A percentile compares a stretch with the other conserved stretches of the same genome.
Conservation (phyloP, 2,113 vertebrate genomes). For the Petaurus breviceps region DNA sequence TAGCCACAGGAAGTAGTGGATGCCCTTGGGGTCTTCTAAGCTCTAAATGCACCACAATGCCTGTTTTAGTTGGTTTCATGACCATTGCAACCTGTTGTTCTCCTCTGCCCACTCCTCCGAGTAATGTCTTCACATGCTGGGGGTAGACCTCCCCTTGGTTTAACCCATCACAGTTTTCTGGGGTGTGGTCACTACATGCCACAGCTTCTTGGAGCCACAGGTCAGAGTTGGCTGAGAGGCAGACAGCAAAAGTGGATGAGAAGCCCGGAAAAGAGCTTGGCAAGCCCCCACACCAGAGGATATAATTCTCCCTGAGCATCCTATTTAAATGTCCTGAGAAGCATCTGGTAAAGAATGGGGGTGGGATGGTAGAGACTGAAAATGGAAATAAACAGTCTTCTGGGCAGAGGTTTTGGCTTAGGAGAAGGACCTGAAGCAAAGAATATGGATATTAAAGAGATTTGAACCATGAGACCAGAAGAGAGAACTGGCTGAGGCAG, state of each 20-base stretch:
- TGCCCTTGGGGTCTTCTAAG: no score
- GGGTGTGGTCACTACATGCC: background rate
- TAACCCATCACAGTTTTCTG: background rate
- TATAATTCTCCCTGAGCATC: background rate
- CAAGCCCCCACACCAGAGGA: background rate
- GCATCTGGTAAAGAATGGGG: background rate
- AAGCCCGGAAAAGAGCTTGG: background rate
- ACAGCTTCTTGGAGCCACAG: background rate
- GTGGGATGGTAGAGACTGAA: background rate
- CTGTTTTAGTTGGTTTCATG: background rate
- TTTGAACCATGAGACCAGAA: background rate
- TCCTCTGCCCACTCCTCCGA: background rate
- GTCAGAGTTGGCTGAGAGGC: background rate
- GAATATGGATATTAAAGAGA: background rate
- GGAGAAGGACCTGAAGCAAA: background rate
- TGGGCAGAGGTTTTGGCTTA: background rate
- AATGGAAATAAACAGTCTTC: background rate
- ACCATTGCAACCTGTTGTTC: background rate
- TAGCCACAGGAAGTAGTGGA: background rate
- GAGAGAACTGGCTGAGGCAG: background rate
- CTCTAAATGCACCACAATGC: background rate
- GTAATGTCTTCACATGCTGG: background rate
- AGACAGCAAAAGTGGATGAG: background rate
- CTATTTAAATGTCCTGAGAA: background rate
- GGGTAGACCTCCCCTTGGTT: background rate